These are phyloP conservation scores for Microplitis manilae DNA, from an alignment of 2,888 invertebrate species.

Conservation along the genomic window DNA sequence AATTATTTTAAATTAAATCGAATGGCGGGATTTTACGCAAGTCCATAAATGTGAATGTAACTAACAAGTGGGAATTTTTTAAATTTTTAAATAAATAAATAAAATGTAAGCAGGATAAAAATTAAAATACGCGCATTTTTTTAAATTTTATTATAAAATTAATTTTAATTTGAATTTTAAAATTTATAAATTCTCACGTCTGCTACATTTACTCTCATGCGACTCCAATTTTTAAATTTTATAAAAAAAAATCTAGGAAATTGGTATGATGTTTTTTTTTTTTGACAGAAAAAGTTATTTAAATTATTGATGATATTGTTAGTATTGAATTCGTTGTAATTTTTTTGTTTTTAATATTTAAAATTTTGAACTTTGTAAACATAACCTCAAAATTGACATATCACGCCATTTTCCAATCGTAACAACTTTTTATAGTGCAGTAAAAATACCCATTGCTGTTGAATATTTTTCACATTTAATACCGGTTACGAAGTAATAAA, in stretches of 20 bases:
- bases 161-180: too few relatives aligned
- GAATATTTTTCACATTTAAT: conserved; percentile 6
- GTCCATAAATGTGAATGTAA: neutral
- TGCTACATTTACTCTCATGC: too few relatives aligned
- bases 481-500: neutral
- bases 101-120: too few relatives aligned
- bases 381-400: conserved; percentile 40
- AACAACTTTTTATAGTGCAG: conserved; percentile 18
- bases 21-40: conserved; percentile 11
- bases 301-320: neutral
- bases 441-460: neutral
- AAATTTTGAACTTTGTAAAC: conserved; percentile 10
- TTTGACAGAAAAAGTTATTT: too few relatives aligned
- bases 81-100: too few relatives aligned
- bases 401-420: conserved; percentile 37
- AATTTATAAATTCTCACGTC: too few relatives aligned
- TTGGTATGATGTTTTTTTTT: too few relatives aligned
- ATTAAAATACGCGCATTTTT: too few relatives aligned
- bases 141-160: too few relatives aligned
- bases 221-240: too few relatives aligned
- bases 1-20: neutral
- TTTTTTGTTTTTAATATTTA: neutral
- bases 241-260: too few relatives aligned
- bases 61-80: too few relatives aligned
- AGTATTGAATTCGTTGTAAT: neutral